Percentiles rank a stretch among this genome's conserved stretches.
These are phyloP conservation scores for Margarornis squamiger DNA, from an alignment of 2,797 vertebrate genomes.

Conservation along the genomic window DNA sequence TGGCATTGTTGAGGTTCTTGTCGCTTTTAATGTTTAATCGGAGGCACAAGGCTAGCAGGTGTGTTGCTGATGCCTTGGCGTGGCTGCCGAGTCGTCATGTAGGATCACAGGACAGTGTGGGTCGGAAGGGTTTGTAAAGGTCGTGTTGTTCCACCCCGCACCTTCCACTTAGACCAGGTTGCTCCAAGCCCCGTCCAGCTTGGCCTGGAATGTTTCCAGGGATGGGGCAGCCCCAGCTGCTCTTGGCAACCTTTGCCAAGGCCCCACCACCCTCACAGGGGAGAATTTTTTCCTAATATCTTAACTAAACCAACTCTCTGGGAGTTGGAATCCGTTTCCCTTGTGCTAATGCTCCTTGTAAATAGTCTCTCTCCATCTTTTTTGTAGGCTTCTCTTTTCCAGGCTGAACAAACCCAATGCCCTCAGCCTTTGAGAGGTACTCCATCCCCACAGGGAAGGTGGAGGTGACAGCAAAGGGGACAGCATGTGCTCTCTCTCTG, in stretches of 20 bases:
- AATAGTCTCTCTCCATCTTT: not conserved
- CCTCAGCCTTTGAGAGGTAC: not conserved
- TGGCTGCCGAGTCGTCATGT: rapidly evolving
- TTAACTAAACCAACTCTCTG: not conserved
- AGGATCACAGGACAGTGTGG: not conserved
- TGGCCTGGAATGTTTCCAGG: rapidly evolving
- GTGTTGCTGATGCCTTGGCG: rapidly evolving
- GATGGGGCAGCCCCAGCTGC: not conserved
- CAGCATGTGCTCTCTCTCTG: not conserved
- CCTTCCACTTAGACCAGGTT: rapidly evolving
- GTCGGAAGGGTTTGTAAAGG: not conserved
- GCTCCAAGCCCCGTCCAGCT: not conserved
- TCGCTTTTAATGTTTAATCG: rapidly evolving
- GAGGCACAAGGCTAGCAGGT: too few species aligned
- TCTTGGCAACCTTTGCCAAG: not conserved
- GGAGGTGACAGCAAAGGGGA: not conserved
- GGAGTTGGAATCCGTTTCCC: not conserved
- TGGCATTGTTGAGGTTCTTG: too few species aligned
- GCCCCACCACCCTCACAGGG: rapidly evolving
- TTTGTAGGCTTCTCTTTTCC: not conserved
- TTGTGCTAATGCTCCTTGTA: not conserved
- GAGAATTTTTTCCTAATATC: not conserved
- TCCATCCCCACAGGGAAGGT: not conserved
- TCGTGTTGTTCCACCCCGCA: not conserved
- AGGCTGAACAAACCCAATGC: not conserved